Base-by-base conservation (phyloP, 2,888 invertebrate species). In the Tachina fera region DNA sequence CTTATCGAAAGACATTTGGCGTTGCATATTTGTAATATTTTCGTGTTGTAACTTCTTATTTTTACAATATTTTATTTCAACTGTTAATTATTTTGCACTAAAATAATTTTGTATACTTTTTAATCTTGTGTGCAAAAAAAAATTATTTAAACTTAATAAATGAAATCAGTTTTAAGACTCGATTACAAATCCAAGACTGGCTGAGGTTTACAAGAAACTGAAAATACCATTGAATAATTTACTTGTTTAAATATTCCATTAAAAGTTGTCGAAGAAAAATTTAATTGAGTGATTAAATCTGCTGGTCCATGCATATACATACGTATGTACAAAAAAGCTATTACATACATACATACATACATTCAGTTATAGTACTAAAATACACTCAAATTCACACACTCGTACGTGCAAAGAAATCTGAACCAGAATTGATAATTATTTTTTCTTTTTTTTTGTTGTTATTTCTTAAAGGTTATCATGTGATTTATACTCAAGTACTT, bases 1-100 rank as follows among this genome's bases (percentile, higher is more conserved):
- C 92, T 92, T 92, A 87, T 92, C 92, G 86, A 91, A 91, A 75
- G 92, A 92, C 56, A 87, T 88, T 88, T 92, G 90, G 71, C 90
- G 90, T 76, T 90, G 89, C 91, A 91, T 91, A 87, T 87, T 43
- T 61, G 5, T 16, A 61, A 61, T 43, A 5, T 13, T 49, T 14
- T 49, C 14, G 9, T 14, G 6, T 0, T 16, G n/a, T 9, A 14
- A 3, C 2, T 89, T 31, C 16, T 49, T 60, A 39, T 53, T 87
- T 10, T 39, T 31, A 11, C 14, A 39, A 49, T 31, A 49, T 63
- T 19, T 65, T 49, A 39, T 16, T 53, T 56, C 31, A n/a, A 41
- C 41, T 47, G 53, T 58, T 47, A 43, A 51, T 75, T 14, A 51
- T 4, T 76, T 70, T 81, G 31, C 43, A 49, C 58, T 71, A 56